A percentile compares a stretch with the other conserved stretches of the same genome.
These are phyloP conservation scores for Sitobion miscanthi DNA, from an alignment of 1,140 invertebrate species.

Conservation along the genomic window DNA sequence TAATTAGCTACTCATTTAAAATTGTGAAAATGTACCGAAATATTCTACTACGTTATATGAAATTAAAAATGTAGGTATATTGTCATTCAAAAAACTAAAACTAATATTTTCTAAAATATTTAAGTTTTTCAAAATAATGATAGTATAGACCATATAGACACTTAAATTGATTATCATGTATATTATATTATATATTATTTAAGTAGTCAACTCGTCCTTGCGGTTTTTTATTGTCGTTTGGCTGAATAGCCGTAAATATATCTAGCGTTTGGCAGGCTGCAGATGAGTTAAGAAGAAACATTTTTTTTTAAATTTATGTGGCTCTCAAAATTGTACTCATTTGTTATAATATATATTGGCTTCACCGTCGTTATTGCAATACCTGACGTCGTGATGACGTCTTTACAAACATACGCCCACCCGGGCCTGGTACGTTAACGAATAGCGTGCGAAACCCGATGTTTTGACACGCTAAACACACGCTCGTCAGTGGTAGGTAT, in stretches of 20 bases:
- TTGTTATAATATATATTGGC: slow-evolving; percentile 7
- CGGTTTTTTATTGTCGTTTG: not conserved
- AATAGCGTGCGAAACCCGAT: not conserved
- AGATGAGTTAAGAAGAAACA: not conserved
- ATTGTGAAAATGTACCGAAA: no score
- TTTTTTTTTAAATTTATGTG: not conserved
- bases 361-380: not conserved
- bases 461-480: not conserved
- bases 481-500: not conserved
- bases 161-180: not conserved
- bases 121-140: not conserved
- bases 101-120: not conserved
- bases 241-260: slow-evolving; percentile 1
- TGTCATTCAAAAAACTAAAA: not conserved
- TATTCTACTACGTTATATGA: not conserved
- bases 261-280: not conserved
- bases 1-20: no score
- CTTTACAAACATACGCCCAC: slow-evolving; percentile 18
- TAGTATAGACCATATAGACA: not conserved
- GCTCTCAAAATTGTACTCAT: not conserved
- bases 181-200: not conserved
- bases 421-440: slow-evolving; percentile 4
- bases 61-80: not conserved
- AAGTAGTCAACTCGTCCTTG: not conserved
- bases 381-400: not conserved